Conservation (phyloP, 2,797 vertebrate genomes). For the Masticophis lateralis region DNA sequence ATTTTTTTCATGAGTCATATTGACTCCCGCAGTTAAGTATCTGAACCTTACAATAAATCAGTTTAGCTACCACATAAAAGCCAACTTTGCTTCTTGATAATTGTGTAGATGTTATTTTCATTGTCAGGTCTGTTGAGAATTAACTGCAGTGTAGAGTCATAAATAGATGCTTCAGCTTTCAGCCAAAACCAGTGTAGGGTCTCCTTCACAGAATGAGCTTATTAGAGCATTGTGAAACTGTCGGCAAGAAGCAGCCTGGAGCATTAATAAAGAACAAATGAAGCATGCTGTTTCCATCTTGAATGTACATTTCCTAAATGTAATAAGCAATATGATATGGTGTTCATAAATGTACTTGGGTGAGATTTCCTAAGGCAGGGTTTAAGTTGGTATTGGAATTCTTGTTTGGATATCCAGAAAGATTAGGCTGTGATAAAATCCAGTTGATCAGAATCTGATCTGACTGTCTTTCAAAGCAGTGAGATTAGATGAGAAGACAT, state of each 20-base stretch:
- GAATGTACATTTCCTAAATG: slow-evolving; percentile 14
- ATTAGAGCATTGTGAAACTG: slow-evolving; percentile 12
- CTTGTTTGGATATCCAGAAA: slow-evolving; percentile 2
- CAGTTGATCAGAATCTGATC: background rate
- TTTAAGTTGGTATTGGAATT: slow-evolving; percentile 8
- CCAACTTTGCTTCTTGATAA: slow-evolving; percentile 22
- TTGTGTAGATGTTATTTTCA: background rate
- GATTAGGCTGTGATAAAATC: background rate
- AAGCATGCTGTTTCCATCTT: slow-evolving; percentile 7
- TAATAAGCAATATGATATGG: slow-evolving; percentile 13
- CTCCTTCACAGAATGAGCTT: slow-evolving; percentile 2
- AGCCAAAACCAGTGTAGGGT: slow-evolving; percentile 8
- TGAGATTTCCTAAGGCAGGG: background rate
- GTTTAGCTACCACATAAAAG: slow-evolving; percentile 14
- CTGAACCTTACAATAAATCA: background rate
- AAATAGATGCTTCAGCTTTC: slow-evolving; percentile 15
- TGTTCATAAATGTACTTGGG: slow-evolving; percentile 6
- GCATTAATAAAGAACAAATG: slow-evolving; percentile 32
- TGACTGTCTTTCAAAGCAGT: background rate
- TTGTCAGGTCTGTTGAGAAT: slow-evolving; percentile 13
- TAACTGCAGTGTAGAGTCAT: background rate
- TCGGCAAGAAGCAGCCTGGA: slow-evolving; percentile 11
- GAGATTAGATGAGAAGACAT: background rate
- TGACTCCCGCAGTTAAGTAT: background rate
- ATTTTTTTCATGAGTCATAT: background rate